Evolutionary conservation across 2,113 vertebrate genomes (phyloP).

Genomic region (Andinoacara biseriatus): DNA sequence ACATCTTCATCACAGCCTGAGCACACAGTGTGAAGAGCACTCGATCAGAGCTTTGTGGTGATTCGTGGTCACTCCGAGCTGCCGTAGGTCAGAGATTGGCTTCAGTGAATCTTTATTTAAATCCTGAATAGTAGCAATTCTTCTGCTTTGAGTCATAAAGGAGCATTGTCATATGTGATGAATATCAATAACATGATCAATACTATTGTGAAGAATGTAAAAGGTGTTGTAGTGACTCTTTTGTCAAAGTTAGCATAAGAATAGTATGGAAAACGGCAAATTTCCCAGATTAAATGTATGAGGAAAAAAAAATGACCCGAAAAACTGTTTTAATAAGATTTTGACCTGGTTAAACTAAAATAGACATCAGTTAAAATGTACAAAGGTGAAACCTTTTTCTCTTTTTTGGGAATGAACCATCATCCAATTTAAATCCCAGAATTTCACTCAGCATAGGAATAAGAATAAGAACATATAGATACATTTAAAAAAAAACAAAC

Average conservation of each 20-base stretch:
- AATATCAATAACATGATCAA: not conserved
- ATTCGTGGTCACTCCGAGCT: not conserved
- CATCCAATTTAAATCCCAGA: not conserved
- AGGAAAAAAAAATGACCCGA: not conserved
- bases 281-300: not conserved
- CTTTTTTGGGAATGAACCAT: too few relatives aligned
- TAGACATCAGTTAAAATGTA: not conserved
- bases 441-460: not conserved
- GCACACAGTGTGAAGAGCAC: not conserved
- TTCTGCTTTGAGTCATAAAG: not conserved
- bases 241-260: not conserved
- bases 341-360: too few relatives aligned
- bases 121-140: not conserved
- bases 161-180: not conserved
- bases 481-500: not conserved
- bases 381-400: not conserved
- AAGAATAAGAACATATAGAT: not conserved
- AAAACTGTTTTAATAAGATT: too few relatives aligned
- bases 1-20: not conserved
- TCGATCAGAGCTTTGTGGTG: not conserved
- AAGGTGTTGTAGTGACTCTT: not conserved
- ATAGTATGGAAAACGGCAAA: not conserved
- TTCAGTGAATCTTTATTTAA: not conserved
- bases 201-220: fast-evolving
- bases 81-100: not conserved